Conservation (phyloP, 2,888 invertebrate species). For the Pomacea canaliculata region DNA sequence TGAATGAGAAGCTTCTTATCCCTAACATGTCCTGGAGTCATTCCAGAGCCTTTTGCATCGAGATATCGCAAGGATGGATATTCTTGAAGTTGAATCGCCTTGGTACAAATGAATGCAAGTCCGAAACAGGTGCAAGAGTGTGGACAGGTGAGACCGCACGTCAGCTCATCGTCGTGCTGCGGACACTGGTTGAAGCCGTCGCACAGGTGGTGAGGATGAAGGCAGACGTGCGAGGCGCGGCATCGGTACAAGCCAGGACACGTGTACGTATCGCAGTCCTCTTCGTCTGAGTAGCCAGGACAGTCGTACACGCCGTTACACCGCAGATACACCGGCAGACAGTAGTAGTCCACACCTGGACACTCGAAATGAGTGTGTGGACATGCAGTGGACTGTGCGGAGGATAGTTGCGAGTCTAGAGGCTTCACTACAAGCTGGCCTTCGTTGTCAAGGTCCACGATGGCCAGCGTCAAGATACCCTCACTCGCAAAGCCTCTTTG, state of each 20-base stretch:
- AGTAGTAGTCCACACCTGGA: background rate
- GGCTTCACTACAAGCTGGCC: background rate
- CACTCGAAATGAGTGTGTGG: slow-evolving; percentile 16
- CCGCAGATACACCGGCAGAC: slow-evolving; percentile 17
- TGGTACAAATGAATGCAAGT: background rate
- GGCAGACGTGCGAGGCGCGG: slow-evolving; percentile 9
- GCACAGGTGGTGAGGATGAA: slow-evolving; percentile 12
- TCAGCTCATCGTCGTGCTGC: slow-evolving; percentile 11
- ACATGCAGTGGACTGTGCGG: background rate
- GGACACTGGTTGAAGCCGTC: slow-evolving; percentile 19
- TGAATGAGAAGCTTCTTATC: slow-evolving; percentile 4
- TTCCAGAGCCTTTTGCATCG: background rate
- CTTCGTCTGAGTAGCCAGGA: slow-evolving; percentile 8
- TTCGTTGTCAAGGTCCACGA: slow-evolving; percentile 4
- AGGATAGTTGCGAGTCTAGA: background rate
- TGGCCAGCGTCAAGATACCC: background rate
- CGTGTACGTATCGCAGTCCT: background rate
- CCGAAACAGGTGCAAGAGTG: slow-evolving; percentile 7
- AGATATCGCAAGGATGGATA: background rate
- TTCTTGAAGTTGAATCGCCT: background rate
- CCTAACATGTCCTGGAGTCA: background rate
- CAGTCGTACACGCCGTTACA: slow-evolving; percentile 20
- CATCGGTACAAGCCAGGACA: slow-evolving; percentile 19
- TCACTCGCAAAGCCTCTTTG: background rate
- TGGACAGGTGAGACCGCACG: slow-evolving; percentile 12